Base-by-base conservation (phyloP, 2,797 vertebrate genomes). In the Hyperoplus immaculatus region DNA sequence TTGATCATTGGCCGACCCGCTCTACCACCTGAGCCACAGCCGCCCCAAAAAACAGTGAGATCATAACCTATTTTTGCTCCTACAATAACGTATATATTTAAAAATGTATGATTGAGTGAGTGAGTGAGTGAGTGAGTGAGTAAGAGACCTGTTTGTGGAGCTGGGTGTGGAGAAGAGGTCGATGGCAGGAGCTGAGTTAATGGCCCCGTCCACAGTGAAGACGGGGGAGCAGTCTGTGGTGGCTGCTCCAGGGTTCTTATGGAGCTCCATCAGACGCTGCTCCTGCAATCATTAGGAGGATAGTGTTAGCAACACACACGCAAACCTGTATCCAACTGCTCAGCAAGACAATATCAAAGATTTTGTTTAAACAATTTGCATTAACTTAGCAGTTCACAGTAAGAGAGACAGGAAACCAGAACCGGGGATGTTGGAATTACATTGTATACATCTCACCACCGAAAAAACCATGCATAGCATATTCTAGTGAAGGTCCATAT, bases 161-260 rank as follows among this genome's bases (percentile, higher is more conserved):
- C 96, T 96, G 74, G 97, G 96, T 18, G 96, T 97, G 88, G 97
- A 97, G 94, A 99, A 98, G 69, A 98, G 96, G 90, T 98, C 97
- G 45, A 98, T 97, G 80, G 96, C 95, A 76, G 96, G 94, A 75
- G 95, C 92, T 21, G 96, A 97, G 94, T 95, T 96, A 86, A 98
- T 92, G 64, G 92, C 95, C 50, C 95, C 96, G 2, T 94, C 95
- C 76, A 93, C 89, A 11, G 95, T 95, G 2, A 96, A 97, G 75
- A 97, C 95, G 4, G 97, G 97, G 74, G 97, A 98, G 63, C 96
- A 95, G 77, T 96, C 96, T 4, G 97, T 97, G 70, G 96, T 97
- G 72, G 95, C 95, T 84, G 93, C 93, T 3, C 72, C 93, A 85
- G 97, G 96, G 94, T 97, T 97, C 94, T 97, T 98, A 83, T 96